Base-by-base conservation (phyloP, 2,888 invertebrate genomes). In the Terebella lapidaria region DNA sequence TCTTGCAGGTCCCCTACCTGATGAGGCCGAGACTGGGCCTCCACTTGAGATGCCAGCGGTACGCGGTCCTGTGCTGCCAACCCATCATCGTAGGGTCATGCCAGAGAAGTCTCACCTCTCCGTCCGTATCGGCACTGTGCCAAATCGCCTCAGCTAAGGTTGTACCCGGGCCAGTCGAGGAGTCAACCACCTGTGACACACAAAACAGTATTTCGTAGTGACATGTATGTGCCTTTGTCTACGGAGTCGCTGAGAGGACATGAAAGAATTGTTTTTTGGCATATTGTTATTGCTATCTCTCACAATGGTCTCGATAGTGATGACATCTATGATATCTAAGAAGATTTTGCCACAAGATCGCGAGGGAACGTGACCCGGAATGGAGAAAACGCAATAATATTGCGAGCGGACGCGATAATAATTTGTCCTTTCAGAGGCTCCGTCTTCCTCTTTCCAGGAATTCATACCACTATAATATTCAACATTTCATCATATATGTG, bases 1-100 rank as follows among this genome's bases (percentile, higher is more conserved):
- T 49, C 5, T 49, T 20, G 5, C 5, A 24, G 10, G 22, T n/a
- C 49, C 5, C 30, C 3, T 35, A 60, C 60, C 54, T 56, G n/a
- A 60, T 60, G 26, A 35, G 45, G 3, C 57, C 60, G 18, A 53
- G 29, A 24, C 27, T 35, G 20, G 74, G 72, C 29, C 62, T 58
- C 53, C 71, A 72, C 24, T 63, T 60, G 5, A 74, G 62, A 53
- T 66, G 61, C 72, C 72, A 73, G 51, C 69, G 61, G 63, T 74
- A 74, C 22, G 72, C 61, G 0, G 64, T 67, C 3, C 61, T 59
- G 47, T 67, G 65, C 57, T 69, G 62, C 73, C 73, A 74, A 10
- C 67, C 67, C 3, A 58, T 58, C 62, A 74, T 59, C n/a, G 53
- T 54, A 18, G 70, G 71, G 51, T 73, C 72, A 52, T 74, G 74